Conservation (phyloP, 2,113 vertebrate species). For the Nanorana parkeri region DNA sequence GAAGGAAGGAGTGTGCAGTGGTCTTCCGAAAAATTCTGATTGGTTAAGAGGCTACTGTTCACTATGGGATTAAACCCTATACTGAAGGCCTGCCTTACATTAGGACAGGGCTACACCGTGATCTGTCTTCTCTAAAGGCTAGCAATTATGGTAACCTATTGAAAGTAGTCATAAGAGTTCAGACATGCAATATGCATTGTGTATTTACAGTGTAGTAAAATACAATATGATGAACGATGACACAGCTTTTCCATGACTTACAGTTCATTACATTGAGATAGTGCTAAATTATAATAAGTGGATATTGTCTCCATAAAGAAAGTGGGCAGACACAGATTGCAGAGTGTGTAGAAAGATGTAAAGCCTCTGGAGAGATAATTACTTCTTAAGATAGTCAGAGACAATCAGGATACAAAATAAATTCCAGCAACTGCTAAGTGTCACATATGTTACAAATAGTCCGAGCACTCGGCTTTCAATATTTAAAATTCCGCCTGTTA, state of each 20-base stretch:
- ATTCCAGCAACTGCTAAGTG: not conserved
- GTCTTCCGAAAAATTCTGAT: too few species aligned
- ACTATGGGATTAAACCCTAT: too few species aligned
- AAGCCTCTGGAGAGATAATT: not conserved
- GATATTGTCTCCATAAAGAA: not conserved
- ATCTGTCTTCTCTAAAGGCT: too few species aligned
- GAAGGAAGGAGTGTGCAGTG: too few species aligned
- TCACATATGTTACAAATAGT: not conserved
- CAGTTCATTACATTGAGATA: not conserved
- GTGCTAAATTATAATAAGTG: not conserved
- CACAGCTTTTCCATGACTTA: not conserved
- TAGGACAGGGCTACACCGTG: too few species aligned
- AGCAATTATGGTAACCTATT: too few species aligned
- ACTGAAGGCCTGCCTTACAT: too few species aligned
- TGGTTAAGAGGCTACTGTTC: too few species aligned
- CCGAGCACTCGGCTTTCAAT: not conserved
- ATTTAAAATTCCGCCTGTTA: slow-evolving; percentile 6
- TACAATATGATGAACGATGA: not conserved
- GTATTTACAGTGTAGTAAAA: not conserved
- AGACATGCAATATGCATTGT: not conserved
- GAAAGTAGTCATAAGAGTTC: not conserved
- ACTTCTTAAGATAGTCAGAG: not conserved
- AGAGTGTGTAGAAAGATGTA: not conserved
- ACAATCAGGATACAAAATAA: not conserved
- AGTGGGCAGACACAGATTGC: not conserved